Conservation (phyloP, 2,797 vertebrate species). For the Manis pentadactyla region DNA sequence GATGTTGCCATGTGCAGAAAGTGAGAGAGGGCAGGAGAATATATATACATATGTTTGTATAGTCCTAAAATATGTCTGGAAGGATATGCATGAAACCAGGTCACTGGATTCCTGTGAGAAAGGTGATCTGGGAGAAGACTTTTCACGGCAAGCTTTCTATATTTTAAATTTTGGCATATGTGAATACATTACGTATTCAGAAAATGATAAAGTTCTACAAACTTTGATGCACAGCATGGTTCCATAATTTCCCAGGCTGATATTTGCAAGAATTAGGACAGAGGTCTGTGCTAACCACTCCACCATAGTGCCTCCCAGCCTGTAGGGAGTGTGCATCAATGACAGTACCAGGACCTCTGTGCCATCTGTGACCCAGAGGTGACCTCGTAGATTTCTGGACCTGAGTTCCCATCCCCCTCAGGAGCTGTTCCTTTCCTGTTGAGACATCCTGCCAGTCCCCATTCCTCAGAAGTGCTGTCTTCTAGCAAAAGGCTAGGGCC, state of each 20-base stretch:
- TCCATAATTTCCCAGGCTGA: not conserved
- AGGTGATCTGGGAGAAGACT: not conserved
- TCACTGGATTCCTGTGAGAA: not conserved
- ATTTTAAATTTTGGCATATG: constrained; percentile 15
- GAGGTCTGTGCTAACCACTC: not conserved
- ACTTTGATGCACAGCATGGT: not conserved
- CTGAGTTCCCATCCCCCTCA: not conserved
- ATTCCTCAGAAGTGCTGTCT: not conserved
- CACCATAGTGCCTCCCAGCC: not conserved
- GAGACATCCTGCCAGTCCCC: not conserved
- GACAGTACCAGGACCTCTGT: not conserved
- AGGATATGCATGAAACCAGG: not conserved
- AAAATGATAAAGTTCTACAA: not conserved
- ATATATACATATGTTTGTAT: not conserved
- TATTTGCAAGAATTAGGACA: not conserved
- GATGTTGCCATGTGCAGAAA: not conserved
- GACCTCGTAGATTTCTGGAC: not conserved
- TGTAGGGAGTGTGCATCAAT: accelerated
- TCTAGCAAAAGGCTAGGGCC: not conserved
- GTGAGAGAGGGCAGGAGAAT: not conserved
- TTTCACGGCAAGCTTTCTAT: not conserved
- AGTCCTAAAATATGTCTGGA: not conserved
- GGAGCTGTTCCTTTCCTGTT: not conserved
- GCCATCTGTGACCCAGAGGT: not conserved
- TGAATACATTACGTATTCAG: not conserved